phyloP scores from a whole-genome alignment of 53 echinoderm and acorn worm genomes.

The Patiria pectinifera region DNA sequence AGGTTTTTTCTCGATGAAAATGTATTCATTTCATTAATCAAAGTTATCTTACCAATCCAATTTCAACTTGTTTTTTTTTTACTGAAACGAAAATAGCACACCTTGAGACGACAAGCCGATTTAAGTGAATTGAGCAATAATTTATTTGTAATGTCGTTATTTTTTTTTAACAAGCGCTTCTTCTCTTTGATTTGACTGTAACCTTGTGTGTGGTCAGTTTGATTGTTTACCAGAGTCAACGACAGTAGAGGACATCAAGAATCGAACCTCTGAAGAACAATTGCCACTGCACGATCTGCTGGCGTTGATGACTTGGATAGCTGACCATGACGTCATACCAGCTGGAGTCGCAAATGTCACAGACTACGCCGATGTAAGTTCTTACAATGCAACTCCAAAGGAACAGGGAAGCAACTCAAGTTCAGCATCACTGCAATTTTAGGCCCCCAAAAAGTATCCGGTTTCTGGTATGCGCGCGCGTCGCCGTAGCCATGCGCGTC shows the following conservation, averaged over 20 bases:
- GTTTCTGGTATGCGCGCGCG: too few species aligned
- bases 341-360: background rate
- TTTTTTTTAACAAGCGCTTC: background rate
- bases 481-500: too few species aligned
- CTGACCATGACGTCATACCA: slow-evolving; percentile 8
- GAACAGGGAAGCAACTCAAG: too few species aligned
- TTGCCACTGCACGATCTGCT: slow-evolving; percentile 11
- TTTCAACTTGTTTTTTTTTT: too few species aligned
- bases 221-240: slow-evolving; percentile 43
- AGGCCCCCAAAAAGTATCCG: too few species aligned
- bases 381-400: too few species aligned
- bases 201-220: background rate
- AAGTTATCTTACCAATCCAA: too few species aligned
- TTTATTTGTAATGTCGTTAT: background rate
- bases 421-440: background rate
- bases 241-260: slow-evolving; percentile 10
- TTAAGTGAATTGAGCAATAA: too few species aligned
- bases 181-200: background rate
- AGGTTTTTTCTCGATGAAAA: too few species aligned
- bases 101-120: too few species aligned
- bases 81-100: too few species aligned
- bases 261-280: background rate
- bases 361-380: slow-evolving; percentile 30
- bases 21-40: too few species aligned
- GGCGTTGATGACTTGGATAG: slow-evolving; percentile 30